Evolutionary conservation across 2,888 invertebrate genomes (phyloP).

Genomic region (Cenopis cana): DNA sequence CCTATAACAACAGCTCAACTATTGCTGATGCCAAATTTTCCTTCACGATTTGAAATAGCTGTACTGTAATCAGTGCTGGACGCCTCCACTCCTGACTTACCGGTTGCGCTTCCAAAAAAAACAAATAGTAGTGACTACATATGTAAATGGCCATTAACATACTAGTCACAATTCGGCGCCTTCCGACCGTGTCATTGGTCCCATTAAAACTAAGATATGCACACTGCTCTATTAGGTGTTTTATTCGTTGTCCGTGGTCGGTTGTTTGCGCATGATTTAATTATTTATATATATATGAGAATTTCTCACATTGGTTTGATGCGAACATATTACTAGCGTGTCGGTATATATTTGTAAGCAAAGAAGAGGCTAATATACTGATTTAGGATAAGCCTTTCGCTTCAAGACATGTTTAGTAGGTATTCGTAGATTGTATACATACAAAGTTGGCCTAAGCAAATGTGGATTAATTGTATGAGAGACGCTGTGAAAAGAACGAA

Average conservation of each 20-base stretch:
- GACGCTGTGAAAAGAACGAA: too few species aligned
- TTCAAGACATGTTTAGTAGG: neutral
- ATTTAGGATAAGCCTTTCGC: neutral
- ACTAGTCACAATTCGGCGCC: constrained; percentile 67
- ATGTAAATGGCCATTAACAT: constrained; percentile 63
- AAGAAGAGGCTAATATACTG: neutral
- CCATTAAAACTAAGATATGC: constrained; percentile 59
- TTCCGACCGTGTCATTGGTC: constrained; percentile 63
- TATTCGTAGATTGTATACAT: too few species aligned
- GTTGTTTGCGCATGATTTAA: constrained; percentile 10
- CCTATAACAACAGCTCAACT: neutral
- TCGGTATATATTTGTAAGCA: neutral
- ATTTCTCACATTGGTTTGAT: neutral
- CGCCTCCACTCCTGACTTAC: neutral
- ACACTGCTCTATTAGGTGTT: constrained; percentile 59
- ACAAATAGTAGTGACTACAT: constrained; percentile 56
- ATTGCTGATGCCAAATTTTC: neutral
- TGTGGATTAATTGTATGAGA: too few species aligned
- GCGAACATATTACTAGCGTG: constrained; percentile 4
- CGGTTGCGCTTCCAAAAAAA: constrained; percentile 23
- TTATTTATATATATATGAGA: constrained; percentile 16
- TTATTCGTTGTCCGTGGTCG: constrained; percentile 29
- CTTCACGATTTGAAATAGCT: neutral
- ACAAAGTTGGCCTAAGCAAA: too few species aligned
- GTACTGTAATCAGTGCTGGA: neutral